Conservation (phyloP, 2,888 invertebrate species). For the Kuschelorhynchus macadamiae region DNA sequence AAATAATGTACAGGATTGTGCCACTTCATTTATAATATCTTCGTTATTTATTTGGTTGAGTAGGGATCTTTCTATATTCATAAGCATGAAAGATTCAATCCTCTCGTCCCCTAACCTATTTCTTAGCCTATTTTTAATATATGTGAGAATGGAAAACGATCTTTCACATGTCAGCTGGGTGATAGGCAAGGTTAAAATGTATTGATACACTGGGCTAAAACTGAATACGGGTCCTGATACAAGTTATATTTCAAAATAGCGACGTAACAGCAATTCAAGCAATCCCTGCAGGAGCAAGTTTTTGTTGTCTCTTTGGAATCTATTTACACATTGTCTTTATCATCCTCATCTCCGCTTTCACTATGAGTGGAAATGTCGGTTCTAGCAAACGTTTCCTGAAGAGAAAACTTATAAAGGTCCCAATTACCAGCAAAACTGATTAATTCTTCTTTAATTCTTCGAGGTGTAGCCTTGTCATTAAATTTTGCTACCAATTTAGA, state of each 20-base stretch:
- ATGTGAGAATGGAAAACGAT: slow-evolving; percentile 2
- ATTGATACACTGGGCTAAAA: not conserved
- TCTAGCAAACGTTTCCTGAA: too few species aligned
- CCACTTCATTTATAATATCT: slow-evolving; percentile 1
- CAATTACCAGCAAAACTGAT: too few species aligned
- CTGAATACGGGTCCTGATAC: not conserved
- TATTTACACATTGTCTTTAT: too few species aligned
- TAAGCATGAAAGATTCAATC: slow-evolving; percentile 3
- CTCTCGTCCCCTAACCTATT: not conserved
- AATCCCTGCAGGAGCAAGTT: too few species aligned
- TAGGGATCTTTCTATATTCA: slow-evolving; percentile 1
- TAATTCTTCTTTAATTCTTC: too few species aligned
- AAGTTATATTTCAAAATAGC: too few species aligned
- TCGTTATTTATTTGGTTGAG: not conserved
- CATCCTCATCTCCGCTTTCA: too few species aligned
- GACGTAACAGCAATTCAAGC: too few species aligned
- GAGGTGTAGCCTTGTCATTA: not conserved
- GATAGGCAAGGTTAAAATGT: not conserved
- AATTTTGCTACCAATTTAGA: not conserved
- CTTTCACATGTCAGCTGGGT: not conserved
- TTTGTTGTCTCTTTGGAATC: too few species aligned
- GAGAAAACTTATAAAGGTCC: too few species aligned
- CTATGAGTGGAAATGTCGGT: too few species aligned
- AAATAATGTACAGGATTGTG: not conserved
- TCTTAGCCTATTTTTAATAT: slow-evolving; percentile 1